Evolutionary conservation across 2,888 invertebrate species (phyloP).

Genomic region (Pelosia muscerda): DNA sequence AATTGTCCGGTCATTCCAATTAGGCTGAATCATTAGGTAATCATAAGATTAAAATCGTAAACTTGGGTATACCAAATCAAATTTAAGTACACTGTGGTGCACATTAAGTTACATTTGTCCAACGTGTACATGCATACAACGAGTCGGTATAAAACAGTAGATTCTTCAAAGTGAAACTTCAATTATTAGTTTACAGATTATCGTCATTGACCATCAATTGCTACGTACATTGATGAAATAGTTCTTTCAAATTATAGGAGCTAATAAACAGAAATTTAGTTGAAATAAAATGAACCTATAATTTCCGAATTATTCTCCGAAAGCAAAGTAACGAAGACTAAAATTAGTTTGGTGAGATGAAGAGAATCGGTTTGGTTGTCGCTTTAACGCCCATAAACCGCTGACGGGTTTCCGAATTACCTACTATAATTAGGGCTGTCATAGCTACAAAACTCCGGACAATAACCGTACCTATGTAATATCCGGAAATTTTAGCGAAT

Average conservation of each 20-base stretch:
- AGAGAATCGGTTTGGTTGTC: conserved; percentile 24
- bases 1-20: too few species aligned
- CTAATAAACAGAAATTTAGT: not conserved
- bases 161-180: not conserved
- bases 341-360: conserved; percentile 4
- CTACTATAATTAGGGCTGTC: not conserved
- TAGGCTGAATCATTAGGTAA: too few species aligned
- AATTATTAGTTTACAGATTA: not conserved
- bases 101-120: not conserved
- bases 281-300: conserved; percentile 1
- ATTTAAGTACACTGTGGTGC: not conserved
- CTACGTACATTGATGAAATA: not conserved
- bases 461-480: not conserved
- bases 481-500: too few species aligned
- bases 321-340: conserved; percentile 4
- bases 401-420: conserved; percentile 49
- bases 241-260: not conserved
- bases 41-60: too few species aligned
- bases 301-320: conserved; percentile 4
- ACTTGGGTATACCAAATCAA: not conserved
- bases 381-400: conserved; percentile 21
- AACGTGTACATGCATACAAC: too few species aligned
- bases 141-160: too few species aligned
- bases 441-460: not conserved
- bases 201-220: not conserved